Evolutionary conservation across 1,140 invertebrate genomes (phyloP).

Genomic region (Galleria mellonella): DNA sequence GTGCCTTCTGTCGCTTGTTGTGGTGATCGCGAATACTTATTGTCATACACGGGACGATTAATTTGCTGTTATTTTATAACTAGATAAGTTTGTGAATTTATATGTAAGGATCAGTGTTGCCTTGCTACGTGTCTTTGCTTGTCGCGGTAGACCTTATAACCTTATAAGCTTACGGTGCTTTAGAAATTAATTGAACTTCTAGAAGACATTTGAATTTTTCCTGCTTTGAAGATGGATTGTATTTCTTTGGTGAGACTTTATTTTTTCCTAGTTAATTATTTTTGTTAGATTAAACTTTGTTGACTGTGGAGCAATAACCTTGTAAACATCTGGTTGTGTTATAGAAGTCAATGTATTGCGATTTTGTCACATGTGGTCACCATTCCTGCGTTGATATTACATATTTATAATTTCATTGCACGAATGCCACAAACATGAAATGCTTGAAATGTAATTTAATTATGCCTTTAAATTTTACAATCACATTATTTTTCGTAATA

Average conservation of each 20-base stretch:
- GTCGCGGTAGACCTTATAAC: slow-evolving; percentile 52
- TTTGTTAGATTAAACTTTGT: slow-evolving; percentile 10
- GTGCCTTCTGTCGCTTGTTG: slow-evolving; percentile 54
- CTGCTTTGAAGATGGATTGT: slow-evolving; percentile 19
- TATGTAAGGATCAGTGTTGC: slow-evolving; percentile 62
- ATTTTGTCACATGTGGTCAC: slow-evolving; percentile 55
- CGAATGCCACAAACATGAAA: too few relatives aligned
- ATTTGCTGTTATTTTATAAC: slow-evolving; percentile 35
- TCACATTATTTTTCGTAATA: too few relatives aligned
- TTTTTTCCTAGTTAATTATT: slow-evolving; percentile 3
- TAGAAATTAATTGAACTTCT: slow-evolving; percentile 18
- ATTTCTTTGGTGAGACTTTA: slow-evolving; percentile 26
- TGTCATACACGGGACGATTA: slow-evolving; percentile 22
- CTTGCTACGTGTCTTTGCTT: slow-evolving; percentile 71
- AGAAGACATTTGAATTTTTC: slow-evolving; percentile 2
- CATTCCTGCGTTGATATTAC: slow-evolving; percentile 24
- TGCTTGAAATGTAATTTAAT: too few relatives aligned
- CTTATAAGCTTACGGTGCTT: slow-evolving; percentile 60
- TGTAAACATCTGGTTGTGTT: slow-evolving; percentile 54
- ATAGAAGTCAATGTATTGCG: slow-evolving; percentile 37
- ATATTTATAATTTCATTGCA: too few relatives aligned
- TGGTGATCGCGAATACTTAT: slow-evolving; percentile 10
- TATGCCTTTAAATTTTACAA: too few relatives aligned
- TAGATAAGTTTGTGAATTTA: slow-evolving; percentile 32
- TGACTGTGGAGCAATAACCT: slow-evolving; percentile 38